These are phyloP conservation scores for Coenonympha glycerion DNA, from an alignment of 2,888 invertebrate genomes.

Conservation along the genomic window DNA sequence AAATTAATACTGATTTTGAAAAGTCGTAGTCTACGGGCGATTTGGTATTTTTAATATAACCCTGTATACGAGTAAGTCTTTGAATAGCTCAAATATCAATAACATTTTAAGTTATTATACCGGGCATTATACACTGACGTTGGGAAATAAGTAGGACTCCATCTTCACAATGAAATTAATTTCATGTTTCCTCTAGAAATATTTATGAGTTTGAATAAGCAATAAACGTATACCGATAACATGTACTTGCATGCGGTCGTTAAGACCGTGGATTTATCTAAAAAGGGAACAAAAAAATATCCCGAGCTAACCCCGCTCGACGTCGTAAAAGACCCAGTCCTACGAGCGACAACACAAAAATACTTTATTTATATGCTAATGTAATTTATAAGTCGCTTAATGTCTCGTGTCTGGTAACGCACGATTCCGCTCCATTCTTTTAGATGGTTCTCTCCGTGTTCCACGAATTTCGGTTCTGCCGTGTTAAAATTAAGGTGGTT, in stretches of 20 bases:
- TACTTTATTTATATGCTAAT: slow-evolving; percentile 77
- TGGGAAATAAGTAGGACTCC: slow-evolving; percentile 30
- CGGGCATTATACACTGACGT: slow-evolving; percentile 17
- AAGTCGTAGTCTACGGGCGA: too few relatives aligned
- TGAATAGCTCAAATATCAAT: slow-evolving; percentile 3
- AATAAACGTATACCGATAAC: slow-evolving; percentile 72
- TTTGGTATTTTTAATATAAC: too few relatives aligned
- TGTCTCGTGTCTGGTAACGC: slow-evolving; percentile 74
- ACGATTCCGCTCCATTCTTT: slow-evolving; percentile 71
- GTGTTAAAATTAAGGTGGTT: slow-evolving; percentile 45
- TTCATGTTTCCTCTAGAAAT: slow-evolving; percentile 65
- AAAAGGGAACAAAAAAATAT: slow-evolving; percentile 55
- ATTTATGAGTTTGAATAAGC: slow-evolving; percentile 72
- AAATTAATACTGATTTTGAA: too few relatives aligned
- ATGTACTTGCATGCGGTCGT: slow-evolving; percentile 72
- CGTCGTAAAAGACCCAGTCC: slow-evolving; percentile 69
- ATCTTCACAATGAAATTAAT: slow-evolving; percentile 68
- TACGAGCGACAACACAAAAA: slow-evolving; percentile 66
- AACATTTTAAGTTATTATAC: slow-evolving; percentile 6
- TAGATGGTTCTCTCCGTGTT: slow-evolving; percentile 31
- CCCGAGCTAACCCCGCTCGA: slow-evolving; percentile 60
- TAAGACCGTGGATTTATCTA: slow-evolving; percentile 72
- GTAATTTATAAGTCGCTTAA: slow-evolving; percentile 77
- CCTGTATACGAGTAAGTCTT: too few relatives aligned
- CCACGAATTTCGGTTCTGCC: slow-evolving; percentile 45